These are phyloP conservation scores for Conger conger DNA, from an alignment of 2,113 vertebrate species.

Conservation along the genomic window DNA sequence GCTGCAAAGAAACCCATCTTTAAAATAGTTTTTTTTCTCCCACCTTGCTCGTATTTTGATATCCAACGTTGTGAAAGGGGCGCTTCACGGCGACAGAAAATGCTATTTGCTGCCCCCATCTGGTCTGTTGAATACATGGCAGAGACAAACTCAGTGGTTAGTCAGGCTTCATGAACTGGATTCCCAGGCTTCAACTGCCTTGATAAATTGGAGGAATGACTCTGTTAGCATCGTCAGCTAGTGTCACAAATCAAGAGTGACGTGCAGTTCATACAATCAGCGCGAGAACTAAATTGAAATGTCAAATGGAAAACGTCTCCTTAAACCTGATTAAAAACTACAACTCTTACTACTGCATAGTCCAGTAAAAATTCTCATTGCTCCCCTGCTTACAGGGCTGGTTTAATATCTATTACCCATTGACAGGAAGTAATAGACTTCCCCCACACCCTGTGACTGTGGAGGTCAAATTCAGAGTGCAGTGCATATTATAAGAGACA, in stretches of 20 bases:
- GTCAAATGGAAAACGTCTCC: background rate
- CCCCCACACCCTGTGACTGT: background rate
- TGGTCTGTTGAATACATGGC: background rate
- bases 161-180: background rate
- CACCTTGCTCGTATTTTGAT: slow-evolving; percentile 17
- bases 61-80: background rate
- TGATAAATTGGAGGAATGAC: background rate
- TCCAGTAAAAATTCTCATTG: background rate
- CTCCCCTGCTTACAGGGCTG: background rate
- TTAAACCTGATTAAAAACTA: background rate
- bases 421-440: background rate
- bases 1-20: slow-evolving; percentile 23
- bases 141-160: background rate
- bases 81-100: background rate
- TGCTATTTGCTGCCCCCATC: slow-evolving; percentile 16
- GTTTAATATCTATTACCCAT: background rate
- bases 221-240: background rate
- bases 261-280: background rate
- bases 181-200: background rate
- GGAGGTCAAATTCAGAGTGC: background rate
- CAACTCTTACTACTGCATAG: background rate
- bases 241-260: background rate
- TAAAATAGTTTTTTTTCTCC: slow-evolving; percentile 18
- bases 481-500: no score
- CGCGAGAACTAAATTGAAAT: background rate